Evolutionary conservation across 2,113 vertebrate species (phyloP).

Genomic region (Pachycephala philippinensis): DNA sequence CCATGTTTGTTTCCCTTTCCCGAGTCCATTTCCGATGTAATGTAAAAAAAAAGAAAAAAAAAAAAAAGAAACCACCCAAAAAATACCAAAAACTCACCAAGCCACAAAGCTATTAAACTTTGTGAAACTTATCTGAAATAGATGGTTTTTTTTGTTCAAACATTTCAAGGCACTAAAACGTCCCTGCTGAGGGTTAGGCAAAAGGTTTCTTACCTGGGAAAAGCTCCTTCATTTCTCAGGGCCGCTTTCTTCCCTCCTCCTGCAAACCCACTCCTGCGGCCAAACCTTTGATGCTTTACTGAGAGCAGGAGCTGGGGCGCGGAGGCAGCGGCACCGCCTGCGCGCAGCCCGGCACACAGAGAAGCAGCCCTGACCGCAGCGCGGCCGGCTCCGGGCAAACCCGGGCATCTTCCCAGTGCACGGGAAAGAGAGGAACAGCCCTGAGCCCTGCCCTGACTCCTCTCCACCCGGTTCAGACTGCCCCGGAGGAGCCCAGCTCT

Average conservation of each 20-base stretch:
- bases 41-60: no score
- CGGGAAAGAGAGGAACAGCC: fast-evolving
- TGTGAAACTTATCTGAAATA: not conserved
- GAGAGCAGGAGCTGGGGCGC: not conserved
- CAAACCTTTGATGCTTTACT: not conserved
- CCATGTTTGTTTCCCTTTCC: not conserved
- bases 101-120: not conserved
- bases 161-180: not conserved
- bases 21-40: not conserved
- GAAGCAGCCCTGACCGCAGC: fast-evolving
- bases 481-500: not conserved
- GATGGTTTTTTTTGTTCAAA: fast-evolving
- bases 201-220: conserved; percentile 8
- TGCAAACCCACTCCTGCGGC: not conserved
- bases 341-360: fast-evolving
- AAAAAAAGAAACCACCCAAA: no score
- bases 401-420: fast-evolving
- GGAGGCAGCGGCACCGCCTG: no score
- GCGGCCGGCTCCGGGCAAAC: fast-evolving
- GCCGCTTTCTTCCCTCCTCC: not conserved
- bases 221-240: not conserved
- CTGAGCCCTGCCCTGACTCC: not conserved
- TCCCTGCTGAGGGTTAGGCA: not conserved
- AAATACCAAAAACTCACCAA: fast-evolving
- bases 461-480: fast-evolving